These are phyloP conservation scores for Aptenodytes patagonicus DNA, from an alignment of 2,113 vertebrate genomes.

Conservation along the genomic window DNA sequence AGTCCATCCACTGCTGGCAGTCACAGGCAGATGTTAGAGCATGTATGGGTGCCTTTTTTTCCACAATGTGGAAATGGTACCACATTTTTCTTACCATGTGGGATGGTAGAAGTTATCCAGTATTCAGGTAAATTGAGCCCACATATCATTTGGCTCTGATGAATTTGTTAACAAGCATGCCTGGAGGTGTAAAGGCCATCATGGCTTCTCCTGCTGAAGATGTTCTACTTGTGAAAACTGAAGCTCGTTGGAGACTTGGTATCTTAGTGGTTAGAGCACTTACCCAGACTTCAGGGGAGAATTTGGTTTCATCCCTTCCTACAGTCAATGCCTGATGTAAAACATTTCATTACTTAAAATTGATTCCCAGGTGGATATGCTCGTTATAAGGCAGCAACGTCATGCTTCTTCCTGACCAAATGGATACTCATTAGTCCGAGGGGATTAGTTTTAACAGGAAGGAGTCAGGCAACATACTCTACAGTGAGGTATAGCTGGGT, in stretches of 20 bases:
- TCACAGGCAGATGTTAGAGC: neutral
- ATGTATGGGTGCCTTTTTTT: fast-evolving
- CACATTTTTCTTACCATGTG: neutral
- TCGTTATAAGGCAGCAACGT: neutral
- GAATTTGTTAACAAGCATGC: neutral
- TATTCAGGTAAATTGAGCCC: neutral
- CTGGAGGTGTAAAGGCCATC: neutral
- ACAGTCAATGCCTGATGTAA: neutral
- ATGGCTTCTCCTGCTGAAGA: neutral
- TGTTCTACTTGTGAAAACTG: neutral
- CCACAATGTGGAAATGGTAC: neutral
- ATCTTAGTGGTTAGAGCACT: neutral
- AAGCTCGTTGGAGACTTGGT: neutral
- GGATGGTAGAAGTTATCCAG: neutral
- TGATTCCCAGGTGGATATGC: neutral
- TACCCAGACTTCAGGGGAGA: neutral
- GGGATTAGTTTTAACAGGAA: neutral
- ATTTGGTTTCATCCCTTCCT: neutral
- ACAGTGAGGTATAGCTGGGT: neutral
- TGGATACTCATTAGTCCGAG: neutral
- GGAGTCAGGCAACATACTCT: neutral
- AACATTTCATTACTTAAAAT: neutral
- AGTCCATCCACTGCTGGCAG: neutral
- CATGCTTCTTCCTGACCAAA: neutral
- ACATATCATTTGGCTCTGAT: neutral